phyloP scores from a whole-genome alignment of 2,888 invertebrate species.

The Coelinius sp. region DNA sequence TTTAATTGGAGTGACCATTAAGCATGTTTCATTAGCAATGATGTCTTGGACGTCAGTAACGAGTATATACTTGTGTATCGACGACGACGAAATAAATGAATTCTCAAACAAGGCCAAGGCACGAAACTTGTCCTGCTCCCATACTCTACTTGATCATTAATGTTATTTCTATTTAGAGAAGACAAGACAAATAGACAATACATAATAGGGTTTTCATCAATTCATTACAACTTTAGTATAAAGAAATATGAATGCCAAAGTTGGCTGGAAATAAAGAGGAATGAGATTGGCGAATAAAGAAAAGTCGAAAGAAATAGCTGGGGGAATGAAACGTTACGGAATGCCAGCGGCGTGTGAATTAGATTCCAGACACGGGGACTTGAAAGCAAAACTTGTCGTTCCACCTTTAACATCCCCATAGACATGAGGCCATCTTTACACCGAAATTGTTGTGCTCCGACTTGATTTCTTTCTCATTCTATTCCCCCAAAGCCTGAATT shows the following conservation, averaged over 20 bases:
- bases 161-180: background rate
- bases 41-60: background rate
- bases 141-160: background rate
- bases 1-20: constrained; percentile 35
- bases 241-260: background rate
- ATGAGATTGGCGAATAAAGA: constrained; percentile 26
- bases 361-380: constrained; percentile 65
- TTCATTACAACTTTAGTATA: background rate
- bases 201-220: no score
- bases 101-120: constrained; percentile 13
- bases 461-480: constrained; percentile 29
- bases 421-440: constrained; percentile 13
- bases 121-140: constrained; percentile 3
- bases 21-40: constrained; percentile 30
- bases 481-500: constrained; percentile 5
- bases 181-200: background rate
- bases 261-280: background rate
- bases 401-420: constrained; percentile 24
- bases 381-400: constrained; percentile 42
- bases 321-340: constrained; percentile 60
- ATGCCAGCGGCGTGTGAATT: constrained; percentile 68
- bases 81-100: constrained; percentile 26
- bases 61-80: constrained; percentile 12
- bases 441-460: constrained; percentile 15
- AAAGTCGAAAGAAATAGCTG: constrained; percentile 56